Base-by-base conservation (phyloP, 2,113 vertebrate species). In the Amblyopsis rosae region DNA sequence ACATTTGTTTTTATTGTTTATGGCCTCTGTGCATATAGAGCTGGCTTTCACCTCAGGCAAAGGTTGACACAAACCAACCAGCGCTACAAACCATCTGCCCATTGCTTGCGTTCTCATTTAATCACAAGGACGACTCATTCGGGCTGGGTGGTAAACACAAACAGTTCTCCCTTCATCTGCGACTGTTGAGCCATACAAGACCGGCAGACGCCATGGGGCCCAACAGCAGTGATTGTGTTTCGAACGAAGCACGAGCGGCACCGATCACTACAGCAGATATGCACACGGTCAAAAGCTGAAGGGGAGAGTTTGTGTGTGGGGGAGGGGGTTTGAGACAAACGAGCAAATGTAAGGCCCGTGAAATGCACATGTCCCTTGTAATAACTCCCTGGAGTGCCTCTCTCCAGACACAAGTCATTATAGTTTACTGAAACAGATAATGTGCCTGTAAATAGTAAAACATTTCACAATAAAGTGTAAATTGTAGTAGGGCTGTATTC, bases 211-310 rank as follows among this genome's bases (percentile, higher is more conserved):
- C 82, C 69, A 70, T 84, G 82, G 78, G 82, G 72, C 65, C 11
- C 8, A 10, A 65, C 69, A 62, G 71, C 47, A 69, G 50, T 47
- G 73, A 70, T 73, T 48, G 3, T 45, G 47, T 60, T 80, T 69
- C 48, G 53, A 73, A 57, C 58, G 67, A 17, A 19, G 50, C 51
- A 33, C 56, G 64, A 58, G 59, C 70, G 49, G 63, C 62, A 69
- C 78, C 75, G 70, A 72, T 68, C 70, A 73, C 72, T 81, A 63
- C 71, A 81, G 65, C 86, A 85, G 69, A 73, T 80, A 77, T 86
- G 62, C 26, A 26, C 26, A 26, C 26, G 2, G 65, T n/a, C 47
- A n/a, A 59, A 72, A 48, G 0, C n/a, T 47, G 19, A 4, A 41
- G 35, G 47, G 13, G 69, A 50, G 63, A 32, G 47, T 10, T 26